Conservation (phyloP, 2,113 vertebrate genomes). For the Opisthocomus hoazin region DNA sequence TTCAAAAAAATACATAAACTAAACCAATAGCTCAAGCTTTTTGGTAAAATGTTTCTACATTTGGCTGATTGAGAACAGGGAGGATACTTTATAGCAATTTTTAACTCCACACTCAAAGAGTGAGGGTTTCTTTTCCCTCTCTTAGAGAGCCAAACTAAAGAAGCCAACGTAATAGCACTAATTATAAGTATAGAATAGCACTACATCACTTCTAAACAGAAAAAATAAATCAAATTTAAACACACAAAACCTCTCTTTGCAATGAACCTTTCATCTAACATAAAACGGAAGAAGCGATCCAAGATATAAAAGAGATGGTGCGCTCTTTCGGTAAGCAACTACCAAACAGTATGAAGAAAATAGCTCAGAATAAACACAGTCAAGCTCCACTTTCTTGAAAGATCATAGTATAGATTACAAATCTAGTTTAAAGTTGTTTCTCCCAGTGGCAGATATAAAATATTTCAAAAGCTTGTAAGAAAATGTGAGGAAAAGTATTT, state of each 20-base stretch:
- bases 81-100: not conserved
- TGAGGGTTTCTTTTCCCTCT: no score
- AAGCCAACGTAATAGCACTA: not conserved
- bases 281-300: not conserved
- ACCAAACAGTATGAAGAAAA: not conserved
- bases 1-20: conserved; percentile 3
- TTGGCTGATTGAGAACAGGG: not conserved
- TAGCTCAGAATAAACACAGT: not conserved
- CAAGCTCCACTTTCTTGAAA: not conserved
- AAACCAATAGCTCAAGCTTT: not conserved
- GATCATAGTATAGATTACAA: not conserved
- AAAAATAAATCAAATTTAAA: not conserved
- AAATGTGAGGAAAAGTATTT: not conserved
- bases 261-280: not conserved
- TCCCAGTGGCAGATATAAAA: not conserved
- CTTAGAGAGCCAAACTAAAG: not conserved
- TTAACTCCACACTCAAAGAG: not conserved
- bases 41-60: not conserved
- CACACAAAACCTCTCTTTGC: not conserved
- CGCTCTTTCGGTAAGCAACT: not conserved
- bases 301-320: not conserved
- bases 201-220: not conserved
- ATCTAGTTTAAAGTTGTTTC: not conserved
- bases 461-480: not conserved
- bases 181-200: not conserved